Evolutionary conservation across 2,888 invertebrate species (phyloP), one percentile per base, ranked within the genome.

Genomic region (Resseliella maxima): DNA sequence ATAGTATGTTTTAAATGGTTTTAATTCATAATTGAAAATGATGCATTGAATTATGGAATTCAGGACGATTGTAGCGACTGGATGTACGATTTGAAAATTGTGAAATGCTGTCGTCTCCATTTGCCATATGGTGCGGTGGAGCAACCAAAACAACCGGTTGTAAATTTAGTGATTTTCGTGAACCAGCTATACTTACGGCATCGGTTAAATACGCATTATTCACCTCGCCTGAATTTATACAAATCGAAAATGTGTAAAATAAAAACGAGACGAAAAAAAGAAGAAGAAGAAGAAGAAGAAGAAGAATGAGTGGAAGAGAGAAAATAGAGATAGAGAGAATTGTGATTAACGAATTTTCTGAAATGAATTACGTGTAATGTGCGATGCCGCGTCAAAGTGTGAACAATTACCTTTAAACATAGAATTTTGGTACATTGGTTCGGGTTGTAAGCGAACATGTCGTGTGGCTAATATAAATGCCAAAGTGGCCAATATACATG

Each of bases 391-490:
- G 36, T 31, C 35, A 12, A 31, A 12, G 21, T 12, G 21, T 85
- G 41, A n/a, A 85, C 24, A 85, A 27, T 87, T 89, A 94, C 94
- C 94, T 93, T 94, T 94, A 90, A 93, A 94, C 59, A 94, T 94
- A 5, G 94, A 94, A 88, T 93, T 94, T 88, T 94, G 94, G 90
- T 94, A 95, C 59, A 94, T 93, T 15, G 95, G 95, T 90, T 97
- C 97, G 0, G 96, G 94, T 89, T 96, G 96, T 85, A 97, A 92
- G 86, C 95, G 93, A 27, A 97, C 95, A 91, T 98, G 98, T 87
- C 97, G 92, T 8, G 97, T 96, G 46, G 98, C 98, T 88, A 99
- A 93, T 89, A 98, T 97, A 92, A 99, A 98, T 21, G 98, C 98
- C 87, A 99, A 93, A 0, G 96, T 95, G 0, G 98, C 94, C 88